Evolutionary conservation across 1,140 invertebrate species (phyloP), one percentile per base, ranked within the genome.

Genomic region (Drosophila malerkotliana): DNA sequence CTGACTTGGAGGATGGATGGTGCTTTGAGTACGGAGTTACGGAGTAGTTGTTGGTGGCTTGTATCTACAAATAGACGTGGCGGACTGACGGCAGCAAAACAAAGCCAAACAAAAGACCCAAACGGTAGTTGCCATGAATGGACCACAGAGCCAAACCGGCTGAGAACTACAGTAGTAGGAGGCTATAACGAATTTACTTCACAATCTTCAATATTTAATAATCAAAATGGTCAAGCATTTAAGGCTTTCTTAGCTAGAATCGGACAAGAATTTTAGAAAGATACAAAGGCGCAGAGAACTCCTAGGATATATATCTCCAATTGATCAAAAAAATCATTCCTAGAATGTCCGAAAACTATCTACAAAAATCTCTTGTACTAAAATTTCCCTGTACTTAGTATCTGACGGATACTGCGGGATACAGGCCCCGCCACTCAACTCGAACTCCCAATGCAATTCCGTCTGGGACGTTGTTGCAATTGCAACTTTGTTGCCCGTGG

Each of bases 91-190:
- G 78, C 78, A 78, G 77, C 82, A 85, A 82, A 74, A 87, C 78
- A 87, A 87, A 87, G 57, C 82, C 83, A 87, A 87, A 87, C 82
- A 87, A 87, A 87, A 87, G 82, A 87, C 75, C 75, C 75, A 79
- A 87, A 87, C 82, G 82, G 82, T 87, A 87, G 82, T 87, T 87
- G 79, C 83, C 78, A 88, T 82, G 82, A 87, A 87, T 88, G 82
- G 78, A 49, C 67, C 69, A 44, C 39, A 69, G 44, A 61, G 54
- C 26, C 18, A 82, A 82, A 82, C 81, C 82, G 81, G 82, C 79
- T 83, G 58, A 34, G 28, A 39, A 49, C 18, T 57, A 67, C 63
- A 67, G 63, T 67, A 3, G 26, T 32, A 12, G 3, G 21, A 21
- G 21, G 21, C 21, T 21, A 21, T 21, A 21, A 21, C 3, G 21